Conservation (phyloP, 2,113 vertebrate genomes). For the Salvelinus namaycush region DNA sequence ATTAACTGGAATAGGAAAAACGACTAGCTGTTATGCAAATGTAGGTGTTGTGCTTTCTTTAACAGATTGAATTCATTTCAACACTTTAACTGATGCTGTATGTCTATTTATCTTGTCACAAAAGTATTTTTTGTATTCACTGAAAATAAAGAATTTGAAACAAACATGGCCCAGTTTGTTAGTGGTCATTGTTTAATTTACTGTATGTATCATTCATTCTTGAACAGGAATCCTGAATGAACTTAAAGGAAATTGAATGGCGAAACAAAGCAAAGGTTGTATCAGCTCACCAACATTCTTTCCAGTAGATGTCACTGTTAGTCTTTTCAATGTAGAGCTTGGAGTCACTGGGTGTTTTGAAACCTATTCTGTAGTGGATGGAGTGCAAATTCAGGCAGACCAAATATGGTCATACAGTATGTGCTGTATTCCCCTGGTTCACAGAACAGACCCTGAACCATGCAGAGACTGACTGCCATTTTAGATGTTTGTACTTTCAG, state of each 20-base stretch:
- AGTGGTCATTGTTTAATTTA: neutral
- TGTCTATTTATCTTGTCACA: conserved; percentile 80
- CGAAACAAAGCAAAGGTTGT: neutral
- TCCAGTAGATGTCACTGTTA: conserved; percentile 71
- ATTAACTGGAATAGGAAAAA: conserved; percentile 58
- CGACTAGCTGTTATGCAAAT: conserved; percentile 66
- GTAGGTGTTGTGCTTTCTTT: conserved; percentile 73
- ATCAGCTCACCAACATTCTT: conserved; percentile 51
- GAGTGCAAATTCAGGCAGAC: conserved; percentile 50
- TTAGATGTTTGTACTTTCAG: conserved; percentile 23
- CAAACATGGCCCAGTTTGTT: conserved; percentile 43
- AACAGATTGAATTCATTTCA: conserved; percentile 68
- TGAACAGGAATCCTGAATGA: no score
- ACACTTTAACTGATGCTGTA: conserved; percentile 71
- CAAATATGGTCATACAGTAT: conserved; percentile 74
- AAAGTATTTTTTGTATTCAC: conserved; percentile 88
- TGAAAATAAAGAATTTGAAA: conserved; percentile 74
- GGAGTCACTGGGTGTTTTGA: conserved; percentile 38
- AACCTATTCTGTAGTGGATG: conserved; percentile 41
- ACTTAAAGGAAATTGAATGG: neutral
- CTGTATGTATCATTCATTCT: no score
- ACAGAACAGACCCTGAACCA: conserved; percentile 49
- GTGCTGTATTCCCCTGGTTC: conserved; percentile 42
- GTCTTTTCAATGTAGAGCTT: conserved; percentile 26
- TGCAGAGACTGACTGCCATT: conserved; percentile 47